A percentile compares a stretch with the other conserved stretches of the same genome.
phyloP scores from a whole-genome alignment of 2,113 vertebrate genomes.

The Mystacornis crossleyi region DNA sequence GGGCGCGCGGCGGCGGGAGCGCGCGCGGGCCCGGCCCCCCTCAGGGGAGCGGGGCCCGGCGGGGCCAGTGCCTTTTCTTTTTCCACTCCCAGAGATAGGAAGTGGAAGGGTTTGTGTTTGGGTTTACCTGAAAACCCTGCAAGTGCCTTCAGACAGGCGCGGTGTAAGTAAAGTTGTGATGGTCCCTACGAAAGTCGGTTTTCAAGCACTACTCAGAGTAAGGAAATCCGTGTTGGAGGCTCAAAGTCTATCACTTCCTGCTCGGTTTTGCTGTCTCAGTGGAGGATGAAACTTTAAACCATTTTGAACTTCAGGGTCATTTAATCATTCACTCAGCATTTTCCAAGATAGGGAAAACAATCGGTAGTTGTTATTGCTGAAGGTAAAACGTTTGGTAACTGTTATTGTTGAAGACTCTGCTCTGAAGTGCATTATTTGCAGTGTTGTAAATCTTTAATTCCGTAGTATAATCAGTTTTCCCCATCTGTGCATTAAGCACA shows the following conservation, averaged over 20 bases:
- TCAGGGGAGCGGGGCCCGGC: not conserved
- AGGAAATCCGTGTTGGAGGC: not conserved
- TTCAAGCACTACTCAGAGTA: fast-evolving
- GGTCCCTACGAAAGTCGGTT: fast-evolving
- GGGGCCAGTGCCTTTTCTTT: not conserved
- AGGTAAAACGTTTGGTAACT: not conserved
- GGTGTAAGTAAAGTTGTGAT: not conserved
- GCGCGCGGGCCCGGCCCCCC: not conserved
- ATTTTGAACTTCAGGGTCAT: not conserved
- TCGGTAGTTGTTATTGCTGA: not conserved
- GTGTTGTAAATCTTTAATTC: not conserved
- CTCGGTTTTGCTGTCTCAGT: not conserved
- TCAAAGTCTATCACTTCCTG: fast-evolving
- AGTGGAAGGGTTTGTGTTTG: not conserved
- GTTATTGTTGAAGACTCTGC: not conserved
- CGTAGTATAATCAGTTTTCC: not conserved
- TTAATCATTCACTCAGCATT: not conserved
- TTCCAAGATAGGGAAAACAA: not conserved
- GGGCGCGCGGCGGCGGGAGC: too few species aligned
- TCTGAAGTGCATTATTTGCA: not conserved
- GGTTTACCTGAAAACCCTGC: fast-evolving
- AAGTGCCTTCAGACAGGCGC: not conserved
- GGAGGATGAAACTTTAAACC: not conserved
- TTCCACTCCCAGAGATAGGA: fast-evolving
- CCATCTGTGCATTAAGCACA: not conserved